Conservation (phyloP, 2,113 vertebrate genomes). For the Myxocyprinus asiaticus region DNA sequence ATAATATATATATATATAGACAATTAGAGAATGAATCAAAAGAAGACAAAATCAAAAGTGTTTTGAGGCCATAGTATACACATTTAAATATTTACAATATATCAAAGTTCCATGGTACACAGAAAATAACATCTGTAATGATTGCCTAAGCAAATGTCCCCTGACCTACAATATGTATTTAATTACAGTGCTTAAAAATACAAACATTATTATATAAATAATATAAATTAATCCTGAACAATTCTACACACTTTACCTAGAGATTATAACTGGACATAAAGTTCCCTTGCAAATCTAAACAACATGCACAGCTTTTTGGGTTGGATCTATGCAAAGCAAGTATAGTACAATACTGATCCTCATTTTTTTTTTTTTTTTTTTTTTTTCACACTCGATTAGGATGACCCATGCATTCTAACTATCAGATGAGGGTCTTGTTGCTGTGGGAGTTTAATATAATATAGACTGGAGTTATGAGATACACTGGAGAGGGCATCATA, state of each 20-base stretch:
- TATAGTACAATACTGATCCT: too few relatives aligned
- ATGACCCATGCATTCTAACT: not conserved
- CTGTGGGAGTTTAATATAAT: not conserved
- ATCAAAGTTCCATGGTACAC: not conserved
- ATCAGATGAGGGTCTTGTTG: not conserved
- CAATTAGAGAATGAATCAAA: too few relatives aligned
- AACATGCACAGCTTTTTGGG: too few relatives aligned
- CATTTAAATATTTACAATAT: not conserved
- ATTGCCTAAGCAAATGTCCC: slow-evolving; percentile 1
- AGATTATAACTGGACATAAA: too few relatives aligned
- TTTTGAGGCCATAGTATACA: not conserved
- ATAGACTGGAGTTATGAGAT: not conserved
- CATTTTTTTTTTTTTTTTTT: too few relatives aligned
- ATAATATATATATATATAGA: too few relatives aligned
- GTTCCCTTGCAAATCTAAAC: too few relatives aligned
- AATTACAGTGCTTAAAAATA: not conserved
- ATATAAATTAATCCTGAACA: not conserved
- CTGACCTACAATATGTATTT: not conserved
- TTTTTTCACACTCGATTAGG: too few relatives aligned
- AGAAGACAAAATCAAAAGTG: not conserved
- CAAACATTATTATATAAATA: not conserved
- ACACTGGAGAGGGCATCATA: not conserved
- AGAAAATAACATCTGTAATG: not conserved
- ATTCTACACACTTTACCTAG: not conserved
- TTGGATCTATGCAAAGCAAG: too few relatives aligned